These are phyloP conservation scores for Vannuccia rotundouncinata DNA, from an alignment of 2,888 invertebrate species.

Conservation along the genomic window DNA sequence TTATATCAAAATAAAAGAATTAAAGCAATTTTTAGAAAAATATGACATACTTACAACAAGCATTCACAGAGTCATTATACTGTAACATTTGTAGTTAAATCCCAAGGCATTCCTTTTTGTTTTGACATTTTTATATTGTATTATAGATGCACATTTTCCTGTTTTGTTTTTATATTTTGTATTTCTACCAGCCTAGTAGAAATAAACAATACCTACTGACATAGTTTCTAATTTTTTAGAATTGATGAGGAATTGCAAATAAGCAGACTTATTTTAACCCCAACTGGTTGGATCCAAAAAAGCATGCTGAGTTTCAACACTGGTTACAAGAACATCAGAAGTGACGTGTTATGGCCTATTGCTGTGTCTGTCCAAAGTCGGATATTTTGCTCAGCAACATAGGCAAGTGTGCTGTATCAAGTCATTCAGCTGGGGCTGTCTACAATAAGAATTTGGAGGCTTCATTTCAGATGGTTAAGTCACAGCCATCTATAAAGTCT, in stretches of 20 bases:
- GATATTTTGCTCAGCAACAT: slow-evolving; percentile 26
- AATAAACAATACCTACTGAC: slow-evolving; percentile 26
- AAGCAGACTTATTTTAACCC: slow-evolving; percentile 24
- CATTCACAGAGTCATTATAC: slow-evolving; percentile 26
- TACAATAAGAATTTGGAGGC: slow-evolving; percentile 20
- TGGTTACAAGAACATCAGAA: slow-evolving; percentile 23
- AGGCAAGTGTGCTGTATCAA: slow-evolving; percentile 21
- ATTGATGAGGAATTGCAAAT: slow-evolving; percentile 20
- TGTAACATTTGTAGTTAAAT: slow-evolving; percentile 26
- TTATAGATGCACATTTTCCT: too few relatives aligned
- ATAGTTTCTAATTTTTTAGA: slow-evolving; percentile 25
- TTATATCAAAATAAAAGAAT: slow-evolving; percentile 24
- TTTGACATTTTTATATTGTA: too few relatives aligned
- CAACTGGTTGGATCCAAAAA: slow-evolving; percentile 26
- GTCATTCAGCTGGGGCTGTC: slow-evolving; percentile 26
- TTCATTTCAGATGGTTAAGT: slow-evolving; percentile 26
- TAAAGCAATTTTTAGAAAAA: slow-evolving; percentile 23
- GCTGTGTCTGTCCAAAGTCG: slow-evolving; percentile 23
- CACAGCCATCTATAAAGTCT: too few relatives aligned
- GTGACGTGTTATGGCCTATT: slow-evolving; percentile 20
- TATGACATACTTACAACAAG: slow-evolving; percentile 26
- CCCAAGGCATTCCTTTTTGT: too few relatives aligned
- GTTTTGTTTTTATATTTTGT: too few relatives aligned
- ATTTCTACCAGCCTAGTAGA: too few relatives aligned
- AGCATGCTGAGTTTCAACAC: slow-evolving; percentile 23